These are phyloP conservation scores for Fregata magnificens DNA, from an alignment of 2,113 vertebrate species.

Conservation along the genomic window DNA sequence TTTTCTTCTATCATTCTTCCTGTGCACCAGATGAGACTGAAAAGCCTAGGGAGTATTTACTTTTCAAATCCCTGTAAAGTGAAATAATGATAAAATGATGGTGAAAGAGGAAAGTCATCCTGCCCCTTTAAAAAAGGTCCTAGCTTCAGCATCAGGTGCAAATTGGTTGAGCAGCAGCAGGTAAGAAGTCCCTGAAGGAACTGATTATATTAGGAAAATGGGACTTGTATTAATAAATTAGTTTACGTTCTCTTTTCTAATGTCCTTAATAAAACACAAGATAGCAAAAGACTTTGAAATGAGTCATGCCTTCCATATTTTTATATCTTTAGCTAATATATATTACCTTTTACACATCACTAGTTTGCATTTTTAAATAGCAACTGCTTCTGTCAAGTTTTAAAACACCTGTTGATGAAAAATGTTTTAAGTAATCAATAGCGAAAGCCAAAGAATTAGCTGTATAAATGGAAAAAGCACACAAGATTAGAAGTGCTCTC, in stretches of 20 bases:
- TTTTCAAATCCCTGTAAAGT: neutral
- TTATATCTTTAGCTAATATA: neutral
- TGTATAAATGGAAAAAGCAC: neutral
- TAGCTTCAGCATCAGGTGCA: neutral
- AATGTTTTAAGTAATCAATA: neutral
- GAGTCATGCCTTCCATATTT: neutral
- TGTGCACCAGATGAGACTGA: neutral
- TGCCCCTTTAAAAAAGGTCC: neutral
- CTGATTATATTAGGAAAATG: constrained; percentile 13
- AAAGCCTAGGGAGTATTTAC: neutral
- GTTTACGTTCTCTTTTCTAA: neutral
- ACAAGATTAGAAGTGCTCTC: neutral
- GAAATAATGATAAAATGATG: neutral
- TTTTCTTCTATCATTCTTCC: neutral
- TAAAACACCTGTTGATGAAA: neutral
- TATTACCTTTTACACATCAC: neutral
- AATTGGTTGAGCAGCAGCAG: neutral
- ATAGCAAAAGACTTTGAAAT: neutral
- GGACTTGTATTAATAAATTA: neutral
- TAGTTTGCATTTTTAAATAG: neutral
- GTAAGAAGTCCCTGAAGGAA: neutral
- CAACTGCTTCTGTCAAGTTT: neutral
- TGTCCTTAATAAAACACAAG: neutral
- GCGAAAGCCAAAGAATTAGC: neutral
- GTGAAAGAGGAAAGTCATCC: neutral